A percentile compares a stretch with the other conserved stretches of the same genome.
phyloP scores from a whole-genome alignment of 2,888 invertebrate genomes.

The Tineola bisselliella region DNA sequence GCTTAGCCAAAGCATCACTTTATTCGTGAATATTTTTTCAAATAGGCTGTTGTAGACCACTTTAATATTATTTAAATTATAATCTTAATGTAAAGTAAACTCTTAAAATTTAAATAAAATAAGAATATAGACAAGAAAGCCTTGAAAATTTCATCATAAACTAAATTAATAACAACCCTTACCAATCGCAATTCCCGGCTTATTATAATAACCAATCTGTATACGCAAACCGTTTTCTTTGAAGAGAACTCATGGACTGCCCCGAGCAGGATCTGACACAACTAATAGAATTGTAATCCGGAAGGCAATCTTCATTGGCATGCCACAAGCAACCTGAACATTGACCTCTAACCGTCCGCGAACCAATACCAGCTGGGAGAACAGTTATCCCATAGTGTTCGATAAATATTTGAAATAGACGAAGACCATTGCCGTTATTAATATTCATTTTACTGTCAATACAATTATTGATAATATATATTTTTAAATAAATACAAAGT shows the following conservation, averaged over 20 bases:
- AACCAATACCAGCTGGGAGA: neutral
- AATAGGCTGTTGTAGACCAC: neutral
- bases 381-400: neutral
- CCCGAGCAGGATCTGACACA: neutral
- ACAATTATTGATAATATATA: too few relatives aligned
- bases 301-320: neutral
- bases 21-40: neutral
- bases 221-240: slow-evolving; percentile 4
- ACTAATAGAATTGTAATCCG: neutral
- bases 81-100: slow-evolving; percentile 12
- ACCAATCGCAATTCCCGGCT: neutral
- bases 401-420: neutral
- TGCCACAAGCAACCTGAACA: neutral
- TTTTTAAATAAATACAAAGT: too few relatives aligned
- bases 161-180: neutral
- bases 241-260: neutral
- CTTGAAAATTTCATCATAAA: too few relatives aligned
- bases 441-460: too few relatives aligned
- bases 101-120: neutral
- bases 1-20: neutral
- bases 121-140: too few relatives aligned
- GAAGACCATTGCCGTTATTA: too few relatives aligned
- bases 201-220: neutral
- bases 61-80: neutral
- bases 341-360: slow-evolving; percentile 1